Evolutionary conservation across 2,113 vertebrate species (phyloP), one percentile per base, ranked within the genome.

Genomic region (Sebastes schlegelii): DNA sequence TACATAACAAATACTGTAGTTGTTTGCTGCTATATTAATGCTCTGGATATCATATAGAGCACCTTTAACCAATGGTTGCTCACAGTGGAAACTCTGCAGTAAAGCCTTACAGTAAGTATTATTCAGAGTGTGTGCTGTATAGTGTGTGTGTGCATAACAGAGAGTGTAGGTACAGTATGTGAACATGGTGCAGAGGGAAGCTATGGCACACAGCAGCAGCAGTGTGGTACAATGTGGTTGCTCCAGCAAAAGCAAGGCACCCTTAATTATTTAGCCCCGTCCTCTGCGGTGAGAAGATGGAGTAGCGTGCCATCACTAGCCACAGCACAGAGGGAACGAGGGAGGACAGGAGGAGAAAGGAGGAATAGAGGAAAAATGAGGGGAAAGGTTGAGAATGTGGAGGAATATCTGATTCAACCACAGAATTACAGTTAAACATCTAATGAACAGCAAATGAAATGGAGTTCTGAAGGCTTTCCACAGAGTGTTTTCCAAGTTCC

Each of bases 251-350:
- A 73, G 65, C 49, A 23, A 67, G n/a, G n/a, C 4, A 1, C 14
- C 60, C 64, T 84, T 86, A 82, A 86, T 88, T 84, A 87, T 85
- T 84, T 79, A 89, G 77, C 58, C 46, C 26, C 3, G 48, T 68
- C 87, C 77, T 85, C 52, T 66, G 62, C 11, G 51, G 83, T 14
- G 62, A 81, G 51, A 75, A 65, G 72, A 84, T 81, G 70, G 57
- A 86, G 64, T 9, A 42, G 26, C 42, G 3, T n/a, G 66, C 58
- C 65, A 43, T 79, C 78, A 5, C 19, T 13, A 46, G 63, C 58
- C 75, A 57, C 60, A 19, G 63, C 48, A 19, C 64, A 4, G 54
- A 64, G 52, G 67, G 58, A 48, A 65, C 43, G 21, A 2, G 34
- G 6, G 40, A 40, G 8, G 54, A 48, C n/a, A 10, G 13, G 51